A percentile compares a stretch with the other conserved stretches of the same genome.
Evolutionary conservation across 2,797 vertebrate species (phyloP).

Genomic region (Phoebastria nigripes): DNA sequence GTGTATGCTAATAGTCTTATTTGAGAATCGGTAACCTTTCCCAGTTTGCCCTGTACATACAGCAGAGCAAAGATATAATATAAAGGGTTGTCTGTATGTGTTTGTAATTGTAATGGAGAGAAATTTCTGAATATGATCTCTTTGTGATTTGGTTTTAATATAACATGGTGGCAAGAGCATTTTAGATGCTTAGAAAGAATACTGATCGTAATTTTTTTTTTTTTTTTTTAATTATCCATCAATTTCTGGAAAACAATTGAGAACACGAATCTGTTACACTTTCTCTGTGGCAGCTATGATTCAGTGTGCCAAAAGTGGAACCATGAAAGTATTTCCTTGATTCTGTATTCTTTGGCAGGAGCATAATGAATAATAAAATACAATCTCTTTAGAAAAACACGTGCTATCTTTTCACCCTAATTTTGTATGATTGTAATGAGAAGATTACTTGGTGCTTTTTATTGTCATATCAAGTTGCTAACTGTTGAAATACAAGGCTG

Average conservation of each 20-base stretch:
- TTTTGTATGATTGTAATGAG: background rate
- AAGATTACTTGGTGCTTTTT: slow-evolving; percentile 18
- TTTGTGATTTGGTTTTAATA: background rate
- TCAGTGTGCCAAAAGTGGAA: background rate
- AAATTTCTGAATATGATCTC: background rate
- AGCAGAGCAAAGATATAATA: background rate
- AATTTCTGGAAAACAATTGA: background rate
- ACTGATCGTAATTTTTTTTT: accelerated
- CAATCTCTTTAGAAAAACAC: slow-evolving; percentile 37
- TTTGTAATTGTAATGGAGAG: background rate
- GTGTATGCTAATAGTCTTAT: background rate
- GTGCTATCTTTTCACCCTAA: background rate
- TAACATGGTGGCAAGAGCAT: background rate
- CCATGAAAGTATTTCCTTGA: slow-evolving; percentile 15
- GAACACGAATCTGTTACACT: background rate
- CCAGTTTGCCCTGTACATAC: background rate
- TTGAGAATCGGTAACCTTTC: background rate
- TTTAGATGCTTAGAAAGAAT: background rate
- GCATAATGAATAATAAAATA: slow-evolving; percentile 1
- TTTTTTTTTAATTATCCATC: background rate
- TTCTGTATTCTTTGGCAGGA: slow-evolving; percentile 55
- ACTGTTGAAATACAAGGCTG: slow-evolving; percentile 2
- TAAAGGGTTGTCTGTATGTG: background rate
- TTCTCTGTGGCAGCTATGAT: background rate
- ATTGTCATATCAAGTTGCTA: background rate